Evolutionary conservation across 2,113 vertebrate species (phyloP), one percentile per base, ranked within the genome.

Genomic region (Rhombomys opimus): DNA sequence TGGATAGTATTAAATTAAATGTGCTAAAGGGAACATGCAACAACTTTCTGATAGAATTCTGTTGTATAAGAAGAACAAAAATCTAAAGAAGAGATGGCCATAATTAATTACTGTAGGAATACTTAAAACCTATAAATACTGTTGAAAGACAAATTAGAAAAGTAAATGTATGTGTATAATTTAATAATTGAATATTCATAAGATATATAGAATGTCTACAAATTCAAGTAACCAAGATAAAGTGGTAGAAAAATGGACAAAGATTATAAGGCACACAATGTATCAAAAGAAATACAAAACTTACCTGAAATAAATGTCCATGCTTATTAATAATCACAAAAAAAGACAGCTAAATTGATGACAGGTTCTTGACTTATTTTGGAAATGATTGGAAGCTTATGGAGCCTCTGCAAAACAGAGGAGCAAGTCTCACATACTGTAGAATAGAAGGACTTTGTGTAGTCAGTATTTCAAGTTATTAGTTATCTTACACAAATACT

Each of bases 91-190:
- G 92, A 90, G 88, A 46, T 75, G 11, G 46, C 41, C 30, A n/a
- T 93, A 67, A n/a, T 59, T 84, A 65, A 63, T 15, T 61, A 30
- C n/a, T 89, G 67, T 46, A 63, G 87, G 65, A 81, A 68, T 35
- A 38, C 0, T 17, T 38, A 73, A 57, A 76, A 87, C 9, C 38
- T 25, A 70, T 75, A 92, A 78, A 67, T 23, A 91, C 84, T 90
- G 30, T 77, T 89, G 65, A 95, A 91, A 95, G 63, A 85, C 87
- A 95, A 77, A 59, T 87, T 90, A 89, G 23, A 81, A 89, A 86
- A 82, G 22, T 67, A 91, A 38, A 87, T 25, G 7, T 76, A 76
- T 35, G 10, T 67, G 59, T 46, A 5, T 80, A 82, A 87, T 70
- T 81, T 93, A 13, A 61, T 77, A 82, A 86, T 18, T 18, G 59